These are phyloP conservation scores for Drosophila parvula DNA, from an alignment of 1,140 invertebrate genomes.

Conservation along the genomic window DNA sequence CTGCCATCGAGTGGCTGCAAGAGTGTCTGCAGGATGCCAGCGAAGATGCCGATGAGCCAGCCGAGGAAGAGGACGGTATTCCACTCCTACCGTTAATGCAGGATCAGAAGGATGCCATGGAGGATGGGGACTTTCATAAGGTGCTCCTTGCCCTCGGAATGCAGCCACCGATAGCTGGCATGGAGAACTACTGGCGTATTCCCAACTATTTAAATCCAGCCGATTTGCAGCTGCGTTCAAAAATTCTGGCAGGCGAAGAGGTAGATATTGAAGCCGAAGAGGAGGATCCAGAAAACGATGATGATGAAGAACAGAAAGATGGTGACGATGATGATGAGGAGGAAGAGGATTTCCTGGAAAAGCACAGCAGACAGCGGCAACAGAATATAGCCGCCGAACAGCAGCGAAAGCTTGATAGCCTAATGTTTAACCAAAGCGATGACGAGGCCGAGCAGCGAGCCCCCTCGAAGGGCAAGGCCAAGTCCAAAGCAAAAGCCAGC, in stretches of 20 bases:
- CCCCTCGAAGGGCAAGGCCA: conserved; percentile 39
- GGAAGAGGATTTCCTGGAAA: conserved; percentile 78
- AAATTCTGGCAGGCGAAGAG: conserved; percentile 76
- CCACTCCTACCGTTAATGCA: conserved; percentile 86
- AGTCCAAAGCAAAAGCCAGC: conserved; percentile 32
- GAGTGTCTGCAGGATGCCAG: conserved; percentile 87
- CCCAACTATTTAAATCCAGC: conserved; percentile 84
- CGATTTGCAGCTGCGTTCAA: conserved; percentile 83
- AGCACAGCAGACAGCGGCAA: conserved; percentile 60
- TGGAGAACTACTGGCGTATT: conserved; percentile 87
- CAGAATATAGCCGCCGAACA: conserved; percentile 63
- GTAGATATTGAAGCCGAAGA: conserved; percentile 53
- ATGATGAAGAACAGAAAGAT: conserved; percentile 8
- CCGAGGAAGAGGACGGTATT: conserved; percentile 85
- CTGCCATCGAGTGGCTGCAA: conserved; percentile 86
- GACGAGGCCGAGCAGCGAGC: conserved; percentile 66
- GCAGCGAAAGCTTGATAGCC: conserved; percentile 68
- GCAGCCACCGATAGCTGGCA: conserved; percentile 85
- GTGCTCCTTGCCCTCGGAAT: conserved; percentile 86
- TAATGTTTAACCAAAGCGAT: conserved; percentile 82
- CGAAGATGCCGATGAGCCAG: conserved; percentile 86
- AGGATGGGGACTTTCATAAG: conserved; percentile 86
- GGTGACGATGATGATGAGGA: conserved; percentile 39
- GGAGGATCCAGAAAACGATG: conserved; percentile 22
- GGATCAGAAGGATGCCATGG: conserved; percentile 85